phyloP scores from a whole-genome alignment of 2,888 invertebrate genomes.

The Drosophila yooni region DNA sequence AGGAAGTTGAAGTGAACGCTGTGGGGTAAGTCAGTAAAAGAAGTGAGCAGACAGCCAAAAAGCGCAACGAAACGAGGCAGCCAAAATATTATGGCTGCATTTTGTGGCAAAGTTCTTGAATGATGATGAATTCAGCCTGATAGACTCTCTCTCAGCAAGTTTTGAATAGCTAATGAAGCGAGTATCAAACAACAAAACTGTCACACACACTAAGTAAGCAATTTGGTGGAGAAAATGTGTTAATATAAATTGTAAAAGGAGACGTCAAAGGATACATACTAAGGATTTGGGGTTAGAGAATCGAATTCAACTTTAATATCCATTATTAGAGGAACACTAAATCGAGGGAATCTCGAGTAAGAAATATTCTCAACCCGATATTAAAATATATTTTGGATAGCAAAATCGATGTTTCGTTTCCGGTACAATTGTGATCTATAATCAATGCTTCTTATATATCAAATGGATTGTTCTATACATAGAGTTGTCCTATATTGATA shows the following conservation, averaged over 20 bases:
- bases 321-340: too few relatives aligned
- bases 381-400: neutral
- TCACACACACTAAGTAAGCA: neutral
- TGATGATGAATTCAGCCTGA: conserved; percentile 63
- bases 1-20: conserved; percentile 23
- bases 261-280: too few relatives aligned
- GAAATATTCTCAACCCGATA: neutral
- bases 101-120: conserved; percentile 52
- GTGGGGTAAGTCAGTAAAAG: neutral
- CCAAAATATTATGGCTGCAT: conserved; percentile 48
- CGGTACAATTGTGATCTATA: neutral
- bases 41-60: conserved; percentile 27
- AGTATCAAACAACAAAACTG: conserved; percentile 30
- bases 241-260: neutral
- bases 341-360: neutral
- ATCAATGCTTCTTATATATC: neutral
- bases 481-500: neutral
- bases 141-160: conserved; percentile 47
- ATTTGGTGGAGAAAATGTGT: neutral
- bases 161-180: conserved; percentile 71
- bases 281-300: neutral
- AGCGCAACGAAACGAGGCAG: conserved; percentile 30
- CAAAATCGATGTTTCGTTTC: neutral
- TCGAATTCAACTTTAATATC: too few relatives aligned
- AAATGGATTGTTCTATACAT: too few relatives aligned